These are phyloP conservation scores for Microchrysa polita DNA, from an alignment of 2,888 invertebrate genomes.

Conservation along the genomic window DNA sequence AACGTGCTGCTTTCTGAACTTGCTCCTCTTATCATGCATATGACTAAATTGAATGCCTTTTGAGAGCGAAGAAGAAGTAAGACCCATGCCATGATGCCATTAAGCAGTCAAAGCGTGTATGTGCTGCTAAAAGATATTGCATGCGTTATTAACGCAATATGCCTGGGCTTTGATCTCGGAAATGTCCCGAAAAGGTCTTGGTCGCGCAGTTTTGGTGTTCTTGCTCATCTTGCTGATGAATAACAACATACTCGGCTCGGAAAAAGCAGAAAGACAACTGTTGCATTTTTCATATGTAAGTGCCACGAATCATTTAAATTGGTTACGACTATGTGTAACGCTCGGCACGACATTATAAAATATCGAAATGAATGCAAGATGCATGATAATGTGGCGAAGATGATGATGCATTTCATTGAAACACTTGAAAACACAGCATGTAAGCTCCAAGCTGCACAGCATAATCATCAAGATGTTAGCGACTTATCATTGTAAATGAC, in stretches of 20 bases:
- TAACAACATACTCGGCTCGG: slow-evolving; percentile 7
- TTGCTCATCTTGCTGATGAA: slow-evolving; percentile 7
- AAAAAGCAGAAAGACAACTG: slow-evolving; percentile 32
- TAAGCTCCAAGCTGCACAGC: neutral
- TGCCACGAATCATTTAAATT: slow-evolving; percentile 36
- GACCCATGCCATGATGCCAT: slow-evolving; percentile 31
- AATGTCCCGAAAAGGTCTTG: slow-evolving; percentile 6
- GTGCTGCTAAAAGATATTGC: slow-evolving; percentile 28
- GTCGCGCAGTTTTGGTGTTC: neutral
- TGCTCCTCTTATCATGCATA: slow-evolving; percentile 6
- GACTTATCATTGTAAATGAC: slow-evolving; percentile 28
- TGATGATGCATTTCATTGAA: slow-evolving; percentile 22
- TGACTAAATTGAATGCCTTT: slow-evolving; percentile 6
- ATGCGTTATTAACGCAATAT: slow-evolving; percentile 36
- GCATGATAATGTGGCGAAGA: neutral
- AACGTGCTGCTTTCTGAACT: neutral
- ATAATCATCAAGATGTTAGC: slow-evolving; percentile 19
- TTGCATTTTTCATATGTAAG: slow-evolving; percentile 30
- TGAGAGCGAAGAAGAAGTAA: neutral
- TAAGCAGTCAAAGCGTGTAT: slow-evolving; percentile 25
- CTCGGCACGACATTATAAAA: neutral
- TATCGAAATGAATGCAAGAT: neutral
- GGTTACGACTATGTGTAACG: slow-evolving; percentile 19
- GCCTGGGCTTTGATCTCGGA: slow-evolving; percentile 22
- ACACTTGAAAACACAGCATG: no score